These are phyloP conservation scores for Phania funesta DNA, from an alignment of 2,888 invertebrate genomes.

Conservation along the genomic window DNA sequence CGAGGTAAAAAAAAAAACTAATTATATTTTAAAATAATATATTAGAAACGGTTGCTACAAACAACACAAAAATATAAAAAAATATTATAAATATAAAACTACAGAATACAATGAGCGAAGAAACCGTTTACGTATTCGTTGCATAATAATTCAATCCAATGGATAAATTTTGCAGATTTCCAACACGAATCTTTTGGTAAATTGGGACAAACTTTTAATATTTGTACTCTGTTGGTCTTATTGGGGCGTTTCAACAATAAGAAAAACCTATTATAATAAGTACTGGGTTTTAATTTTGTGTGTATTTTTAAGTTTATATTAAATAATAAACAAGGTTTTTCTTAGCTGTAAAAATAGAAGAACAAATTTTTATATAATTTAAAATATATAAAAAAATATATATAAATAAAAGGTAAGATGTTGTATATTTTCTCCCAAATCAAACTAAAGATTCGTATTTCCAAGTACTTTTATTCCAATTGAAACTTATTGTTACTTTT, in stretches of 20 bases:
- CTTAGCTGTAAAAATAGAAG: slow-evolving; percentile 12
- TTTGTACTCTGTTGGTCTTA: neutral
- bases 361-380: neutral
- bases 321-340: slow-evolving; percentile 6
- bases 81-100: neutral
- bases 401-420: neutral
- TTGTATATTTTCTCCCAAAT: slow-evolving; percentile 9
- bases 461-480: slow-evolving; percentile 31
- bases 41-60: slow-evolving; percentile 47
- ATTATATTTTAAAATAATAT: slow-evolving; percentile 23
- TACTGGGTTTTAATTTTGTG: slow-evolving; percentile 43
- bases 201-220: neutral
- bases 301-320: slow-evolving; percentile 42
- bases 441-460: slow-evolving; percentile 25
- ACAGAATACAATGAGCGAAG: slow-evolving; percentile 1
- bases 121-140: neutral
- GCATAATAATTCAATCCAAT: slow-evolving; percentile 18
- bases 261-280: slow-evolving; percentile 23
- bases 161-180: neutral
- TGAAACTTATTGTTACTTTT: slow-evolving; percentile 29
- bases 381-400: neutral
- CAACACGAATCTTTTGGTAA: neutral
- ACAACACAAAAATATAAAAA: slow-evolving; percentile 29
- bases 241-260: neutral
- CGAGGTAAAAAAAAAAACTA: slow-evolving; percentile 37